phyloP scores from a whole-genome alignment of 2,113 vertebrate genomes.

The Myodes glareolus region DNA sequence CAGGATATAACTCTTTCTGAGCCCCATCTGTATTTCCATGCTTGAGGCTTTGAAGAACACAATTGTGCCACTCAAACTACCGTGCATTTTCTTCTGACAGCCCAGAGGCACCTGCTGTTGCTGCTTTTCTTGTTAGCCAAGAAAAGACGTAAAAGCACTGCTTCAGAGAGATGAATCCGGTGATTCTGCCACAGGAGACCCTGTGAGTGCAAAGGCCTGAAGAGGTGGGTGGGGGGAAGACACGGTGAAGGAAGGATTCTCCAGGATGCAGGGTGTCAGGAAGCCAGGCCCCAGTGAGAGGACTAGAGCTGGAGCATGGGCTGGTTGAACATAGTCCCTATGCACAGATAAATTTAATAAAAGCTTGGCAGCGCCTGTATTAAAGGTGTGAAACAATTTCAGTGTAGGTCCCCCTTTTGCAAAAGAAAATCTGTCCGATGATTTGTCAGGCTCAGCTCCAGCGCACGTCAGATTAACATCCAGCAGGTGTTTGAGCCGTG shows the following conservation, averaged over 20 bases:
- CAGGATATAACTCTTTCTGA: background rate
- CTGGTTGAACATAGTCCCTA: background rate
- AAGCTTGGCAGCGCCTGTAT: background rate
- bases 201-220: background rate
- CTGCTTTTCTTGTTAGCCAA: background rate
- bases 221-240: background rate
- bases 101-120: background rate
- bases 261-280: fast-evolving
- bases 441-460: background rate
- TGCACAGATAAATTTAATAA: background rate
- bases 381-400: background rate
- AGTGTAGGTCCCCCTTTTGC: background rate
- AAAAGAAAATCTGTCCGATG: background rate
- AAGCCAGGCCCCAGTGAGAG: background rate
- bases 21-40: background rate
- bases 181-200: background rate
- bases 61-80: background rate
- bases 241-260: background rate
- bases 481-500: background rate
- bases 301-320: background rate
- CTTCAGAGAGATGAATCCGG: background rate
- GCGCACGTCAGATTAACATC: background rate
- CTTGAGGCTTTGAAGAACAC: constrained; percentile 12
- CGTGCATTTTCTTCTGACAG: background rate
- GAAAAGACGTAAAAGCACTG: background rate